A percentile compares a stretch with the other conserved stretches of the same genome.
These are phyloP conservation scores for Caenorhabditis virilis DNA, from an alignment of 2,888 invertebrate genomes.

Conservation along the genomic window DNA sequence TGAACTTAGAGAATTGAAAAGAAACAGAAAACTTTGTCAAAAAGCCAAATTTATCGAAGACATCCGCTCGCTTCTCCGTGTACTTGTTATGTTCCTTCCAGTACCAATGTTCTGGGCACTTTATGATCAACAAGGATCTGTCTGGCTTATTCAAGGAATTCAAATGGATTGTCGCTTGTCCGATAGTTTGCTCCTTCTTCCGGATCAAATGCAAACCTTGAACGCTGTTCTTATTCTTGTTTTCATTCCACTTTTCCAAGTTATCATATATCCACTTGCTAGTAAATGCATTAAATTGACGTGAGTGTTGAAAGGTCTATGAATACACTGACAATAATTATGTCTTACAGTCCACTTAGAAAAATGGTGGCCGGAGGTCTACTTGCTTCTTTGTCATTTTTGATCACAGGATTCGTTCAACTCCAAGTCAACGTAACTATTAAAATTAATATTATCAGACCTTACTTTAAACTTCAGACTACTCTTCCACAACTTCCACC, in stretches of 20 bases:
- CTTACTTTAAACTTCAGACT: slow-evolving; percentile 35
- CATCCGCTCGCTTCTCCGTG: slow-evolving; percentile 55
- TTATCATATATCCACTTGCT: slow-evolving; percentile 66
- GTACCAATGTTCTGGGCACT: slow-evolving; percentile 96
- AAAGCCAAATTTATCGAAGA: slow-evolving; percentile 61
- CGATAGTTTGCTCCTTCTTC: slow-evolving; percentile 50
- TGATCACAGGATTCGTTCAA: slow-evolving; percentile 82
- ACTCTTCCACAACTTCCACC: slow-evolving; percentile 54
- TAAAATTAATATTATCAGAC: background rate
- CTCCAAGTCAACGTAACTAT: slow-evolving; percentile 60
- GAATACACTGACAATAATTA: too few relatives aligned
- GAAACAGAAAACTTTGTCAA: slow-evolving; percentile 45
- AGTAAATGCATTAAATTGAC: slow-evolving; percentile 49
- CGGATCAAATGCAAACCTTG: slow-evolving; percentile 65
- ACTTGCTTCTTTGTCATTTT: slow-evolving; percentile 83
- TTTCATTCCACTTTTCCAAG: slow-evolving; percentile 71
- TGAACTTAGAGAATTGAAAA: slow-evolving; percentile 37
- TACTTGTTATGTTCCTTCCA: slow-evolving; percentile 66
- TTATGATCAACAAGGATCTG: slow-evolving; percentile 91
- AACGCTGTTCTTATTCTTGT: slow-evolving; percentile 71
- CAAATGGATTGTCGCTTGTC: slow-evolving; percentile 63
- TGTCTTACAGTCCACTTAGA: slow-evolving; percentile 73
- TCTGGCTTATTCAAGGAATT: slow-evolving; percentile 88
- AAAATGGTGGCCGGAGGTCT: slow-evolving; percentile 86
- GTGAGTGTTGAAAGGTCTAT: too few relatives aligned